Evolutionary conservation across 2,888 invertebrate genomes (phyloP), one percentile per base, ranked within the genome.

Genomic region (Dyspetes luteomarginatus): DNA sequence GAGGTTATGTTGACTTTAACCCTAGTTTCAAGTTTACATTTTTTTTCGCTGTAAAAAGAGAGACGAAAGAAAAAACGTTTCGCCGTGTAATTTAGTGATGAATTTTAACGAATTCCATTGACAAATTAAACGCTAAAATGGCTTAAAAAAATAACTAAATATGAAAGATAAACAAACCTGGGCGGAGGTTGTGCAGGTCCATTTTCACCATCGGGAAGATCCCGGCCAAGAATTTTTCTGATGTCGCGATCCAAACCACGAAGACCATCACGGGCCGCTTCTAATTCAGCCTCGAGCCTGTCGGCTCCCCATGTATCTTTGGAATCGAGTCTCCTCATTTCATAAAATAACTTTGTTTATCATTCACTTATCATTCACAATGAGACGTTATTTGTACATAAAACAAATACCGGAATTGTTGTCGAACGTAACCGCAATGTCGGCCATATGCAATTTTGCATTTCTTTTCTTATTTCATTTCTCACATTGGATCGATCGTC

Each of bases 191-290:
- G 91, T 17, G 86, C 43, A 4, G 90, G 85, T 36, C 88, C 89
- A 84, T 90, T 91, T 84, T 92, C 92, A 12, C 89, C 90, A 26
- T 92, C 91, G 78, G 91, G 91, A 56, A 91, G 87, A 86, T 92
- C 92, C 71, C 91, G 89, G 72, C 92, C 92, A 50, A 92, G 85
- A 68, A 92, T 92, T 85, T 92, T 92, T 30, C 92, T 87, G 64
- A 92, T 92, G 83, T 90, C 91, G 9, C 88, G 88, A 75, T 92
- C 92, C 50, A 92, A 88, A 45, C 90, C 91, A 52, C 91, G 88
- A 9, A 92, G 88, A 50, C 88, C 91, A 83, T 92, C 91, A 5
- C 91, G 89, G 7, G 92, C 92, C 1, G 90, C 89, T 84, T 91
- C 91, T 55, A 92, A 86, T 76, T 91, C 88, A 17, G 91, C 91